These are phyloP conservation scores for Panopea generosa DNA, from an alignment of 2,888 invertebrate species.

Conservation along the genomic window DNA sequence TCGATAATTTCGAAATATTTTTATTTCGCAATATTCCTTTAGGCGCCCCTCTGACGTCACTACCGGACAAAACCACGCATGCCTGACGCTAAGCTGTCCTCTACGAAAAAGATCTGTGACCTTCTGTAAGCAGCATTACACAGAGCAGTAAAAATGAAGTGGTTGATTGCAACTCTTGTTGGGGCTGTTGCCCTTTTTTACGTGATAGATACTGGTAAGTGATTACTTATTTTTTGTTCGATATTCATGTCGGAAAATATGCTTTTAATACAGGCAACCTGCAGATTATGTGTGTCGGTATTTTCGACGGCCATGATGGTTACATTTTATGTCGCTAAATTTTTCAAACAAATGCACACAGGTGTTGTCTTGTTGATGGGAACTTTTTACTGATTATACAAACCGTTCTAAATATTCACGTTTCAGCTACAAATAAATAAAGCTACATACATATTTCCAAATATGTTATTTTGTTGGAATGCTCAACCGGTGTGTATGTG, in stretches of 20 bases:
- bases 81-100: conserved; percentile 44
- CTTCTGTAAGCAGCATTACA: conserved; percentile 22
- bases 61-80: conserved; percentile 35
- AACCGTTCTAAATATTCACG: no score
- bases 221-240: neutral
- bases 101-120: conserved; percentile 29
- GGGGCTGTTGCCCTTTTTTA: conserved; percentile 61
- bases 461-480: no score
- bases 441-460: no score
- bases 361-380: no score
- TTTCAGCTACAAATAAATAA: no score
- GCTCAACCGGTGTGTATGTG: no score
- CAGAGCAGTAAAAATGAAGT: conserved; percentile 53
- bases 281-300: neutral
- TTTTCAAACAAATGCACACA: no score
- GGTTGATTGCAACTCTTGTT: conserved; percentile 58
- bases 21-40: conserved; percentile 6
- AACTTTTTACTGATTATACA: no score
- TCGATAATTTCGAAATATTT: no score
- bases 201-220: conserved; percentile 64
- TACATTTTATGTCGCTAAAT: no score
- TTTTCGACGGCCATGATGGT: neutral
- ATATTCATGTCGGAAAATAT: neutral
- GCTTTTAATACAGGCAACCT: neutral
- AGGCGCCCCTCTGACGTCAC: conserved; percentile 29